Evolutionary conservation across 2,888 invertebrate genomes (phyloP), one percentile per base, ranked within the genome.

Genomic region (Tachina grossa): DNA sequence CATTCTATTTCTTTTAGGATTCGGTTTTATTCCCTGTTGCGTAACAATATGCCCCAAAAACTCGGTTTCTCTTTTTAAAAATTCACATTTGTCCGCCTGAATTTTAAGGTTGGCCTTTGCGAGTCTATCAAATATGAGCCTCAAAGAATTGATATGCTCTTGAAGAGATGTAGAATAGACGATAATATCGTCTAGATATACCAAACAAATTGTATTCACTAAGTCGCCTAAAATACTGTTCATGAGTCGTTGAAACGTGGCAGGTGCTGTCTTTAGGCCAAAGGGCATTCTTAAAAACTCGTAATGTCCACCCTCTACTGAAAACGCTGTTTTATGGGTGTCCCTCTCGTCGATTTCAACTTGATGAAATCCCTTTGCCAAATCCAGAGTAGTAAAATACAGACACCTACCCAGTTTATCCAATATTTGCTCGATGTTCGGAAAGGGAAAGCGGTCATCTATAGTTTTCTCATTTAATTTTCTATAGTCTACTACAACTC

Each of bases 271-370:
- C 9, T 55, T 55, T 1, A 55, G 22, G 9, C 53, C 53, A 22
- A 55, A 55, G 2, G 87, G 83, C 87, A 87, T 87, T 49, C 87
- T 51, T 1, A 78, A 8, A 49, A 75, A 88, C 47, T 88, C 87
- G 47, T 83, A 88, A 10, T 84, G 86, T 0, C 87, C 84, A 1
- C 14, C 51, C 10, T 69, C 65, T 2, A 53, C 39, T 11, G 66
- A 66, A n/a, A 66, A 66, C 39, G 49, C 39, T 1, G 66, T 49
- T 39, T 49, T 66, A 8, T 61, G 61, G 4, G 43, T 10, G 39
- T 61, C 61, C 11, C 16, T 61, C 31, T 31, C 19, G 5, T 22
- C 53, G 10, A 55, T 55, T 11, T 55, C 22, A 0, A 11, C 53
- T 11, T 55, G 22, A 9, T 83, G 63, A 31, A 83, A 80, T n/a